Evolutionary conservation across 2,797 vertebrate genomes (phyloP).

Genomic region (Sylvilagus floridanus): DNA sequence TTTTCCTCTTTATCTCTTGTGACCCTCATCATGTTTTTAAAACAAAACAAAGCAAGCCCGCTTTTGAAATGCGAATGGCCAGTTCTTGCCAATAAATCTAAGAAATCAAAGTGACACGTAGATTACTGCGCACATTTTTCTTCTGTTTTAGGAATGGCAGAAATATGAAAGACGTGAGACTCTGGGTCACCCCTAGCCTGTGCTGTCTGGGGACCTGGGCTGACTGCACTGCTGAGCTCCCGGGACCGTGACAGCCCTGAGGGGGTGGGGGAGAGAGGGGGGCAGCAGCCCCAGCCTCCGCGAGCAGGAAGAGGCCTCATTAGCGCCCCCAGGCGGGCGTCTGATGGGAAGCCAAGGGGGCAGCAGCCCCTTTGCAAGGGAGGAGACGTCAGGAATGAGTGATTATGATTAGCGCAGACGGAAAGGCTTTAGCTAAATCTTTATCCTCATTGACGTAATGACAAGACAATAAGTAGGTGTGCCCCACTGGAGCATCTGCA

Average conservation of each 20-base stretch:
- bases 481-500: neutral
- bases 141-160: neutral
- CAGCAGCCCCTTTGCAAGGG: neutral
- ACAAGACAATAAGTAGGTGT: neutral
- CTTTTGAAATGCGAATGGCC: neutral
- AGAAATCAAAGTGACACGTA: too few species aligned
- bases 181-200: too few species aligned
- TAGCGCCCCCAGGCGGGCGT: neutral
- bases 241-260: neutral
- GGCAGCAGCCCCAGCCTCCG: conserved; percentile 32
- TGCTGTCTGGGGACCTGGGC: neutral
- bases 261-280: neutral
- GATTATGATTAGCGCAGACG: neutral
- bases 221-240: neutral
- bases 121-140: neutral
- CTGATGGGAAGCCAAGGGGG: neutral
- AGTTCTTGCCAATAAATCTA: neutral
- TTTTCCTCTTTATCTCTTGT: too few species aligned
- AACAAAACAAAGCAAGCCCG: neutral
- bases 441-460: neutral
- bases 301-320: conserved; percentile 5
- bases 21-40: neutral
- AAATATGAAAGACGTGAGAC: neutral
- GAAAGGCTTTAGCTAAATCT: conserved; percentile 13
- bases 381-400: neutral